Evolutionary conservation across 2,888 invertebrate genomes (phyloP).

Genomic region (Sphinx pinastri): DNA sequence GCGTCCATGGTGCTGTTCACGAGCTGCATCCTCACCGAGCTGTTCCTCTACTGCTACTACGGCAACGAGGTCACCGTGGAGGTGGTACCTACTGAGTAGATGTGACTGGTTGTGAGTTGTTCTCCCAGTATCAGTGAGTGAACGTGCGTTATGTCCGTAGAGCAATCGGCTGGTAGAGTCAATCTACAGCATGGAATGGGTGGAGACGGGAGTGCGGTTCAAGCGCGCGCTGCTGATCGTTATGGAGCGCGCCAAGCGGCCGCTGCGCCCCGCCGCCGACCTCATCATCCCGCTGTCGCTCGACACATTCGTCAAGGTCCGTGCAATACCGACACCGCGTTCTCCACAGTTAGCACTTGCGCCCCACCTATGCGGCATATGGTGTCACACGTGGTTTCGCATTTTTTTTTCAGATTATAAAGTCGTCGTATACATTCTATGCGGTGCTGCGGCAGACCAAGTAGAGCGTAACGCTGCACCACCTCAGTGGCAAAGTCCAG

Average conservation of each 20-base stretch:
- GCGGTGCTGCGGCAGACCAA: constrained; percentile 74
- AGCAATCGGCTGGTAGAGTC: constrained; percentile 68
- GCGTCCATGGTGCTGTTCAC: constrained; percentile 81
- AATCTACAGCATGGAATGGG: constrained; percentile 68
- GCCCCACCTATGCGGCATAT: background rate
- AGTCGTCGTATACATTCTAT: constrained; percentile 75
- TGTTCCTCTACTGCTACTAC: constrained; percentile 83
- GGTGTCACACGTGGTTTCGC: background rate
- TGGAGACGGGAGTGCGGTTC: constrained; percentile 48
- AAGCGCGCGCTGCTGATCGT: constrained; percentile 67
- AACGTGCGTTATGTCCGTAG: constrained; percentile 48
- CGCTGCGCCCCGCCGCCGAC: constrained; percentile 76
- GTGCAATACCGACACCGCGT: background rate
- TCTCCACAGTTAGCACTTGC: background rate
- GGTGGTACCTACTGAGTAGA: constrained; percentile 51
- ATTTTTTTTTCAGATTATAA: constrained; percentile 60
- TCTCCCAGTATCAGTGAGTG: background rate
- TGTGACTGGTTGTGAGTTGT: too few species aligned
- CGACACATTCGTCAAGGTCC: constrained; percentile 77
- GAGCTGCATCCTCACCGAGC: constrained; percentile 80
- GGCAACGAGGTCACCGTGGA: constrained; percentile 83
- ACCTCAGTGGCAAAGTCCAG: background rate
- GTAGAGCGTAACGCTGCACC: constrained; percentile 32
- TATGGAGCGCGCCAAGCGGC: constrained; percentile 73
- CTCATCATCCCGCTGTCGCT: constrained; percentile 78